A percentile compares a stretch with the other conserved stretches of the same genome.
These are phyloP conservation scores for Araneus ventricosus DNA, from an alignment of 1,140 invertebrate genomes.

Conservation along the genomic window DNA sequence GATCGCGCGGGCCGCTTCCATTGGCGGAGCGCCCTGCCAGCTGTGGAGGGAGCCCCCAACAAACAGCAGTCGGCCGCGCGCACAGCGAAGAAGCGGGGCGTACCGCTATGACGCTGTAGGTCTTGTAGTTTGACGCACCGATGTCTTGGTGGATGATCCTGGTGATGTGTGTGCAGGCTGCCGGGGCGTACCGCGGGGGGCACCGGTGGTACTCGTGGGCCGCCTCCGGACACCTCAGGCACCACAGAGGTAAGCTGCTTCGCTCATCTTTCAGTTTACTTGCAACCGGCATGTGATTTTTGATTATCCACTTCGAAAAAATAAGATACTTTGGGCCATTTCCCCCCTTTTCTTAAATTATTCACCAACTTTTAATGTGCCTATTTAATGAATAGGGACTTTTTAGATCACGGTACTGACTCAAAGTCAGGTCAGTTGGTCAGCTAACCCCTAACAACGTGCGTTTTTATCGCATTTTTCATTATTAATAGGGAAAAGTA, in stretches of 20 bases:
- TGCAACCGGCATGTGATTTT: not conserved
- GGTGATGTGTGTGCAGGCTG: not conserved
- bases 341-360: not conserved
- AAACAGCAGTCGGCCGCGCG: not conserved
- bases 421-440: too few relatives aligned
- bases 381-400: too few relatives aligned
- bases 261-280: not conserved
- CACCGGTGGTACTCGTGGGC: slow-evolving; percentile 69
- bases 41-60: not conserved
- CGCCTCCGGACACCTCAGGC: slow-evolving; percentile 65
- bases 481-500: too few relatives aligned
- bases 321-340: too few relatives aligned
- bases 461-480: too few relatives aligned
- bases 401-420: too few relatives aligned
- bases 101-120: slow-evolving; percentile 3
- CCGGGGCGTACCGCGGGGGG: slow-evolving; percentile 43
- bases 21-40: not conserved
- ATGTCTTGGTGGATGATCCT: slow-evolving; percentile 36
- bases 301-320: too few relatives aligned
- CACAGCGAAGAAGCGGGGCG: not conserved
- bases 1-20: slow-evolving; percentile 29
- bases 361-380: too few relatives aligned
- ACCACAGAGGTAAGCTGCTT: slow-evolving; percentile 55
- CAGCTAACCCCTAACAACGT: too few relatives aligned
- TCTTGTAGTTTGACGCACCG: not conserved